Conservation (phyloP, 92 coral and sea anemone genomes). For the Parazoanthus swiftii region DNA sequence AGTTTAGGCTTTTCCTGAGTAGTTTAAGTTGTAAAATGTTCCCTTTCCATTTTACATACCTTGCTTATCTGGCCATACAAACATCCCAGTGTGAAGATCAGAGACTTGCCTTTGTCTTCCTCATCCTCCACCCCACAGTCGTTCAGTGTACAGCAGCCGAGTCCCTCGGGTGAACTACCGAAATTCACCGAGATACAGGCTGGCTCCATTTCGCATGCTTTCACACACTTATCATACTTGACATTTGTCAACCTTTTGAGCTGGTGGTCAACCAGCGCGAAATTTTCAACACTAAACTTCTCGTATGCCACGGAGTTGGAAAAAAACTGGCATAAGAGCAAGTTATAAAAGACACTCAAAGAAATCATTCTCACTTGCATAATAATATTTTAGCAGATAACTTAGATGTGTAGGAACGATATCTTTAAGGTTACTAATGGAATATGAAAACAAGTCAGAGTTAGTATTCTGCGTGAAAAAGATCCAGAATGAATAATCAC, state of each 20-base stretch:
- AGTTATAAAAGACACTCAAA: background rate
- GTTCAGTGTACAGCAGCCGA: constrained; percentile 32
- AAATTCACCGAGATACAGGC: constrained; percentile 24
- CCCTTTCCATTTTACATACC: background rate
- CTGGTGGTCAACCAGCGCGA: background rate
- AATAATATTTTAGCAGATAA: no score
- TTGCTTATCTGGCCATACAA: constrained; percentile 1
- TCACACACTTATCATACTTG: background rate
- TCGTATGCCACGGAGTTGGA: background rate
- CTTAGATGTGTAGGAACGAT: no score
- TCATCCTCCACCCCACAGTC: constrained; percentile 31
- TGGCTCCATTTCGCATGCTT: background rate
- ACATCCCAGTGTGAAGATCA: constrained; percentile 27
- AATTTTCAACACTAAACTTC: background rate
- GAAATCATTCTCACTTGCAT: no score
- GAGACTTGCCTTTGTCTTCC: constrained; percentile 13
- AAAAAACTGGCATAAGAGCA: background rate
- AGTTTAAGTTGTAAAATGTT: no score
- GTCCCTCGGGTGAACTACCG: background rate
- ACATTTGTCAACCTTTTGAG: background rate
- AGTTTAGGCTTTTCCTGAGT: no score
- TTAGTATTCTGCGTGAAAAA: no score
- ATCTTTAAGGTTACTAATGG: no score
- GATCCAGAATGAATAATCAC: no score
- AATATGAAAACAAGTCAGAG: no score